Percentiles rank a stretch among this genome's conserved stretches.
phyloP scores from a whole-genome alignment of 1,140 invertebrate genomes.

The Drosophila lowei region DNA sequence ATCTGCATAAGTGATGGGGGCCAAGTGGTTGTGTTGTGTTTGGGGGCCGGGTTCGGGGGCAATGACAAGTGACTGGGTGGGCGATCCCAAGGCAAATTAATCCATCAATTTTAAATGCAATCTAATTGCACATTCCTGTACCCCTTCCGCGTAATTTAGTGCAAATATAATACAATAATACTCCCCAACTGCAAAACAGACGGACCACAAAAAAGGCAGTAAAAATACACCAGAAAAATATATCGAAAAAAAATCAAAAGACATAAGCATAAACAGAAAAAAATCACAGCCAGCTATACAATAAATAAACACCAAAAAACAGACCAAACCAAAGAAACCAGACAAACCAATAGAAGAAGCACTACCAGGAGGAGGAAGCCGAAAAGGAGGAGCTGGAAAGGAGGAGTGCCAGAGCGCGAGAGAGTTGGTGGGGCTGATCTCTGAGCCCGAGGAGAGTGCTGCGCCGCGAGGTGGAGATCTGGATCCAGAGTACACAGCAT shows the following conservation, averaged over 20 bases:
- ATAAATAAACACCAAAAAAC: not conserved
- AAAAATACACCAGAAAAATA: constrained; percentile 9
- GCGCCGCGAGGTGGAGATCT: too few relatives aligned
- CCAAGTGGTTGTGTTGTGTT: not conserved
- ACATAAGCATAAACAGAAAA: not conserved
- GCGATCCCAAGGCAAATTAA: constrained; percentile 9
- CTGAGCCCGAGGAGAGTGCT: too few relatives aligned
- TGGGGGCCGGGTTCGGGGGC: not conserved
- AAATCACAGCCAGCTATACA: not conserved
- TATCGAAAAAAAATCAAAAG: constrained; percentile 5
- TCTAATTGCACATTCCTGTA: constrained; percentile 18
- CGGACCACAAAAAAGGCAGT: constrained; percentile 24
- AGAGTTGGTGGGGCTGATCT: too few relatives aligned
- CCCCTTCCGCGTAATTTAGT: not conserved
- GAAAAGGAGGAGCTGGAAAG: too few relatives aligned
- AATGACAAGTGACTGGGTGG: too few relatives aligned
- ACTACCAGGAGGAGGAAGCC: too few relatives aligned
- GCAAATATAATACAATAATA: constrained; percentile 33
- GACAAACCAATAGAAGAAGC: too few relatives aligned
- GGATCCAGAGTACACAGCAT: too few relatives aligned
- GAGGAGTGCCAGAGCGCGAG: too few relatives aligned
- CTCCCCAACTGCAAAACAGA: constrained; percentile 14
- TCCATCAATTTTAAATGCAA: constrained; percentile 9
- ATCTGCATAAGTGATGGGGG: constrained; percentile 9
- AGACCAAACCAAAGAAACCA: not conserved